Conservation (phyloP, 2,797 vertebrate genomes). For the Lophius americanus region DNA sequence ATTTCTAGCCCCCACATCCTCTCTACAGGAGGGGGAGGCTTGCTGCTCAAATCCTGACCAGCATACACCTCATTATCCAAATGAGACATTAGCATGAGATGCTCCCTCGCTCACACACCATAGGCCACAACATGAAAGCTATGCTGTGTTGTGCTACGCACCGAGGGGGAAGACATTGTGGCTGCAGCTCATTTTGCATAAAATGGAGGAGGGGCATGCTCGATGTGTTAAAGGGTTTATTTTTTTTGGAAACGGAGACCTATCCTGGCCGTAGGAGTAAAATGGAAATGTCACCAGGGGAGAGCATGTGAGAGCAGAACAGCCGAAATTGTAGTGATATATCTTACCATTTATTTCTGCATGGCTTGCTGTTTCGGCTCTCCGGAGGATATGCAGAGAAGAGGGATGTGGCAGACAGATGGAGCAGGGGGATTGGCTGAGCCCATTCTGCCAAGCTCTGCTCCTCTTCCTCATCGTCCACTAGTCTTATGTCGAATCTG, state of each 20-base stretch:
- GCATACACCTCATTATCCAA: slow-evolving; percentile 82
- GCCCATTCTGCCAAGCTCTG: slow-evolving; percentile 51
- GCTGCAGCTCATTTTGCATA: slow-evolving; percentile 43
- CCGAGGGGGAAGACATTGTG: slow-evolving; percentile 36
- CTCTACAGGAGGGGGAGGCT: slow-evolving; percentile 51
- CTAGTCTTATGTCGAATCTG: slow-evolving; percentile 56
- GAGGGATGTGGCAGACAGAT: slow-evolving; percentile 71
- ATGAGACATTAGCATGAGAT: slow-evolving; percentile 78
- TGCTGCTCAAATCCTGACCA: slow-evolving; percentile 57
- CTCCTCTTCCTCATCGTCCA: slow-evolving; percentile 46
- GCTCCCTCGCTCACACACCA: slow-evolving; percentile 41
- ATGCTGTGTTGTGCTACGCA: slow-evolving; percentile 34
- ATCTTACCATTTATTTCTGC: slow-evolving; percentile 80
- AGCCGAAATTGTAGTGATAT: slow-evolving; percentile 70
- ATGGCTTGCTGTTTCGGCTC: slow-evolving; percentile 70
- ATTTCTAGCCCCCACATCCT: slow-evolving; percentile 38
- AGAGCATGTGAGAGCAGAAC: slow-evolving; percentile 58
- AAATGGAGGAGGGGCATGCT: slow-evolving; percentile 47
- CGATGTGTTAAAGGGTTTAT: slow-evolving; percentile 12
- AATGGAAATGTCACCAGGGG: slow-evolving; percentile 74
- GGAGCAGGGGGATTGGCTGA: slow-evolving; percentile 64
- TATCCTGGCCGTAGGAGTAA: slow-evolving; percentile 58
- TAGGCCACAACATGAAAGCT: slow-evolving; percentile 56
- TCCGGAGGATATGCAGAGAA: slow-evolving; percentile 65
- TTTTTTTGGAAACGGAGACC: slow-evolving; percentile 45